A percentile compares a stretch with the other conserved stretches of the same genome.
phyloP scores from a whole-genome alignment of 2,888 invertebrate genomes.

The Notocelia uddmanniana region DNA sequence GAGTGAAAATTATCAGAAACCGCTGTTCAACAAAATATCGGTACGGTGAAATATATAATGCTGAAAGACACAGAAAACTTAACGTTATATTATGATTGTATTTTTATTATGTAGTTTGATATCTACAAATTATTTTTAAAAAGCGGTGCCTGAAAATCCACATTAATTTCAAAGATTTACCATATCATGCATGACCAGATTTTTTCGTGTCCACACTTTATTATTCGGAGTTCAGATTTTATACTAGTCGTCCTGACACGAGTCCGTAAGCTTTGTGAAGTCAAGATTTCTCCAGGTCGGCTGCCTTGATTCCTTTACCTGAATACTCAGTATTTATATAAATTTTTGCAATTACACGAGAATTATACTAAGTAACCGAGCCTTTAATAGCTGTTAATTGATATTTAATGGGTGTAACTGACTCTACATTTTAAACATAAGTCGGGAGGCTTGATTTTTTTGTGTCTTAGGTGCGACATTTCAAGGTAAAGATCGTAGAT shows the following conservation, averaged over 20 bases:
- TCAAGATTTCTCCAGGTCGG: constrained; percentile 9
- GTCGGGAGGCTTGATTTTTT: background rate
- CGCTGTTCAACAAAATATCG: no score
- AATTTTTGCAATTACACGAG: constrained; percentile 27
- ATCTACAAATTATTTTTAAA: no score
- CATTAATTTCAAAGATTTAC: no score
- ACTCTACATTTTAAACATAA: constrained; percentile 9
- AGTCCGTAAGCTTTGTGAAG: background rate
- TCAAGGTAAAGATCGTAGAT: background rate
- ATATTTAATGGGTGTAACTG: background rate
- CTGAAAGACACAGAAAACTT: no score
- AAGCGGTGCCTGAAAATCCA: no score
- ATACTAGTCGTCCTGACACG: background rate
- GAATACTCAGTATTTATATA: constrained; percentile 28
- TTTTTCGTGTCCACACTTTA: no score
- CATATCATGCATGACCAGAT: no score
- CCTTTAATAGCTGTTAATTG: background rate
- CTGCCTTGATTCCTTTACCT: constrained; percentile 38
- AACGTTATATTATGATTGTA: no score
- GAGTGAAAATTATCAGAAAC: no score
- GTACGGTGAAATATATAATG: no score
- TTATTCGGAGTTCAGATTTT: background rate
- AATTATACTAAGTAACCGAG: constrained; percentile 7
- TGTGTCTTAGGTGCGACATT: background rate
- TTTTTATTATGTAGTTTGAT: no score